Conservation (phyloP, 2,888 invertebrate genomes). For the Caenorhabditis sp. region DNA sequence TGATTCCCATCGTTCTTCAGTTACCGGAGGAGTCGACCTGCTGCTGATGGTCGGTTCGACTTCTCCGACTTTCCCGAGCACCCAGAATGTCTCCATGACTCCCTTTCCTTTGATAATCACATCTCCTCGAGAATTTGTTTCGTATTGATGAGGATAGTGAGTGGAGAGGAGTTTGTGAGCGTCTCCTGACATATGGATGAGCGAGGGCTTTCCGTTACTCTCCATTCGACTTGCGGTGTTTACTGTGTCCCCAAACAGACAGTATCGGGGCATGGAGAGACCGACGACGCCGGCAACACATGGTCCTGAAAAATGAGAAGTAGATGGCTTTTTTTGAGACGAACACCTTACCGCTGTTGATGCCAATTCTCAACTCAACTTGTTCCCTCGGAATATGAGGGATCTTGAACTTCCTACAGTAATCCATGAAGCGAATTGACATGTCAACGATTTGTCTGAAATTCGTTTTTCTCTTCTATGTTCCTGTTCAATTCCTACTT, state of each 20-base stretch:
- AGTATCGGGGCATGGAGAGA: slow-evolving; percentile 78
- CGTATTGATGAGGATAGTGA: slow-evolving; percentile 74
- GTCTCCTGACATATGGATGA: slow-evolving; percentile 75
- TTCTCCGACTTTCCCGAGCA: slow-evolving; percentile 38
- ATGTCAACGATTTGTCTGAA: slow-evolving; percentile 74
- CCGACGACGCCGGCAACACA: slow-evolving; percentile 77
- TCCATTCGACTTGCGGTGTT: slow-evolving; percentile 81
- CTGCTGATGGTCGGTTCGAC: slow-evolving; percentile 13
- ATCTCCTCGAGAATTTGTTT: slow-evolving; percentile 77
- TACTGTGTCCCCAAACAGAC: slow-evolving; percentile 80
- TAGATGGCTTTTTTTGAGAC: too few species aligned
- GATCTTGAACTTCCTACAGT: slow-evolving; percentile 70
- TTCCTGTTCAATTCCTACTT: slow-evolving; percentile 11
- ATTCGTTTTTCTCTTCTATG: too few species aligned
- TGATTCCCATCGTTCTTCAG: slow-evolving; percentile 5
- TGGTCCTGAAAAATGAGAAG: slow-evolving; percentile 64
- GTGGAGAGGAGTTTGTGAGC: slow-evolving; percentile 70
- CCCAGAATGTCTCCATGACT: slow-evolving; percentile 67
- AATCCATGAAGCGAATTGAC: slow-evolving; percentile 73
- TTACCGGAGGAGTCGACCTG: slow-evolving; percentile 32
- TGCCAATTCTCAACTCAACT: slow-evolving; percentile 78
- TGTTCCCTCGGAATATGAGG: slow-evolving; percentile 77
- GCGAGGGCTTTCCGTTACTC: slow-evolving; percentile 74
- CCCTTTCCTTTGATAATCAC: slow-evolving; percentile 74
- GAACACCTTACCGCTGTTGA: slow-evolving; percentile 78